Evolutionary conservation across 2,113 vertebrate genomes (phyloP), one percentile per base, ranked within the genome.

Genomic region (Shinisaurus crocodilurus): DNA sequence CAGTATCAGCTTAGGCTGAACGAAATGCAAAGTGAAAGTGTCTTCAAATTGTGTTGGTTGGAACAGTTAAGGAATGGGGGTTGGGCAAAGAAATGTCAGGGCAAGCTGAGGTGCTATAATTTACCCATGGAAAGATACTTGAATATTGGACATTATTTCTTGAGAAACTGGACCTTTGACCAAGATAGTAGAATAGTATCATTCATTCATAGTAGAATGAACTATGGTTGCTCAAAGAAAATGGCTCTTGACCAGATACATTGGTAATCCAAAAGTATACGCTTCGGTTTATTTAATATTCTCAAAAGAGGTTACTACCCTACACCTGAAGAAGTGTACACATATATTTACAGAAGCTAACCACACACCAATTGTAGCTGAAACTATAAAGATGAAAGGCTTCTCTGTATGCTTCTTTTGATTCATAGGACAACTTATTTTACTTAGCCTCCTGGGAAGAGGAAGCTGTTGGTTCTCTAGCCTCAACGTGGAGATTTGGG

Each of bases 401-500:
- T 93, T 95, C 89, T 93, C n/a, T 92, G 95, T 89, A 45, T 90
- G 89, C 43, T 91, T 63, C 86, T 95, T 90, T 94, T 94, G 93
- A 95, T 94, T 95, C 91, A 94, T 90, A 93, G 87, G 94, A 88
- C 92, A 67, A 92, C 94, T 96, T 96, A 82, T 95, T 95, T 95
- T 94, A 86, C 75, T 91, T 95, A 92, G 93, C 92, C 92, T 91
- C 94, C 88, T 96, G 80, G 89, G 93, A 97, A 96, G 95, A 96
- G 77, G 89, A 96, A 92, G 85, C 92, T 0, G 48, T 91, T 94
- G 94, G 72, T 67, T 67, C 87, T 94, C 92, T 88, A 72, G 45
- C 94, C 93, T 95, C 94, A 90, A 88, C 94, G 83, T 94, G 88
- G 91, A 96, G 92, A 92, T 91, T 91, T 94, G 90, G 90, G 91